Evolutionary conservation across 2,113 vertebrate species (phyloP), one percentile per base, ranked within the genome.

Genomic region (Corydoras sp.): DNA sequence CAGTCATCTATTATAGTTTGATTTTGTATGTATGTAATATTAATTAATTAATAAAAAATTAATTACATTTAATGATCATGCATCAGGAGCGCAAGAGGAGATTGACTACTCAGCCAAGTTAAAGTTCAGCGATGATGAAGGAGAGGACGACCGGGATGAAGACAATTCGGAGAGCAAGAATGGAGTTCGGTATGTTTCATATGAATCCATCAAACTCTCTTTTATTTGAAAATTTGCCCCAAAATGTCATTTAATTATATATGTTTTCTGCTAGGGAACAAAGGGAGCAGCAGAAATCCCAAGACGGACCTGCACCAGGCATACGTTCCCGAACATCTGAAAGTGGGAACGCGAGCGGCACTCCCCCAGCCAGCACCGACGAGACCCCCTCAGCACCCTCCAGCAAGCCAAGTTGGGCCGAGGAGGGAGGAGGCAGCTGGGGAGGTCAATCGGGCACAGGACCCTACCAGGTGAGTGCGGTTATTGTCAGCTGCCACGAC

Each of bases 121-220:
- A 76, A 94, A 96, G 79, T 97, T 97, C 87, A 96, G 94, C 3
- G 94, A 97, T 58, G 94, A 97, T 79, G 94, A 97, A 86, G 94
- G 93, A 3, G 93, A 93, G 1, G 91, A 92, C 65, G 93, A 94
- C 15, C 90, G 90, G 0, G 92, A 95, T 10, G 92, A 93, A 24
- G 91, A 94, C 69, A 82, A 83, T 74, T 71, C 83, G 4, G 92
- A 92, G 73, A 76, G 68, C 80, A 85, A 80, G 53, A 88, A 82
- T 62, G 82, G 86, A 73, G 83, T 73, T 58, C 80, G 83, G 93
- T 95, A 78, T 49, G 83, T 35, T 32, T 60, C 2, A 7, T 1
- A 53, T 10, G 58, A 24, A 18, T 62, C 1, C 51, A 43, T 4
- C 7, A 43, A 4, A 43, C 7, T 4, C 35, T 43, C 35, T 43